Evolutionary conservation across 2,113 vertebrate genomes (phyloP).

Genomic region (Diadophis punctatus): DNA sequence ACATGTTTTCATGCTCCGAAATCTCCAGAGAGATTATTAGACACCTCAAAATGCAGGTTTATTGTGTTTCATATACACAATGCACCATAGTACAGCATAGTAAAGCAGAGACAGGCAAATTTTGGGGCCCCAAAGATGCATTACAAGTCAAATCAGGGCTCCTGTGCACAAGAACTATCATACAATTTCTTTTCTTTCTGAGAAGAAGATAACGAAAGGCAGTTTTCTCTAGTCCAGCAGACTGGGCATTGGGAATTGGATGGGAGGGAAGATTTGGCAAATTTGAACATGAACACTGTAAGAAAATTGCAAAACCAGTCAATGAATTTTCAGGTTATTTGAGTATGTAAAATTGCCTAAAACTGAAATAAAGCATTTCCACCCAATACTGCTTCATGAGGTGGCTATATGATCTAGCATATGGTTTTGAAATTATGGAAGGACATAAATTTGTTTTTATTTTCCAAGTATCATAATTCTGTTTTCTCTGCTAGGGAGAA

Average conservation of each 20-base stretch:
- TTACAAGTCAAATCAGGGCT: neutral
- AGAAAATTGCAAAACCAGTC: neutral
- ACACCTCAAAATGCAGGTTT: too few relatives aligned
- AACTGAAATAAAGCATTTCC: neutral
- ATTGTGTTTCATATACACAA: neutral
- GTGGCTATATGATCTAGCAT: neutral
- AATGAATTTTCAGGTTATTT: neutral
- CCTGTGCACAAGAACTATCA: neutral
- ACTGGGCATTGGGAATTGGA: neutral
- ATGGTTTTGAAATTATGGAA: neutral
- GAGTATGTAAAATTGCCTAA: neutral
- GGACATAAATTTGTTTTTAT: neutral
- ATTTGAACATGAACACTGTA: neutral
- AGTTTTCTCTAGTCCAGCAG: neutral
- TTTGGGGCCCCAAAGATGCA: neutral
- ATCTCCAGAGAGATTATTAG: neutral
- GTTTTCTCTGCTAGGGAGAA: neutral
- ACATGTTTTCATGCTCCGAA: neutral
- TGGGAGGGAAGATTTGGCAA: neutral
- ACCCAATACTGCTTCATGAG: neutral
- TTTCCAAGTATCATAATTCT: neutral
- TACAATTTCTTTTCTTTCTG: neutral
- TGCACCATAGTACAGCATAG: too few relatives aligned
- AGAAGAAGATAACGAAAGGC: neutral
- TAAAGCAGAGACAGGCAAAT: neutral